Percentiles rank a stretch among this genome's conserved stretches.
phyloP scores from a whole-genome alignment of 2,113 vertebrate genomes.

The Myiozetetes cayanensis region DNA sequence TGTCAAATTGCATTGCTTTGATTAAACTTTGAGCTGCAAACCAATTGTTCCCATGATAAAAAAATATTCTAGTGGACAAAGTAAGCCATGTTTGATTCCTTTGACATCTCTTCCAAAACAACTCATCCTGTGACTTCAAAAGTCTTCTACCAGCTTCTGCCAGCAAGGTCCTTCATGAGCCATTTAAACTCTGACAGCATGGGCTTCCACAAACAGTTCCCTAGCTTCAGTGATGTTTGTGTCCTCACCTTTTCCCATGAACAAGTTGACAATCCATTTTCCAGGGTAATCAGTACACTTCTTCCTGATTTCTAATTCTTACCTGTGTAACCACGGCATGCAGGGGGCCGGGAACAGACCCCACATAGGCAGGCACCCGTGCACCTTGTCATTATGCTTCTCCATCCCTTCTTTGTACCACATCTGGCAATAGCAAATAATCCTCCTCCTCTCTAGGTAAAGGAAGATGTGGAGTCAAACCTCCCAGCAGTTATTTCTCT shows the following conservation, averaged over 20 bases:
- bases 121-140: neutral
- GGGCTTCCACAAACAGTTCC: neutral
- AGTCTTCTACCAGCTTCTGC: neutral
- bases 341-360: fast-evolving
- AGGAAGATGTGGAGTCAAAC: neutral
- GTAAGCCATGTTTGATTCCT: neutral
- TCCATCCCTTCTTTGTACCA: neutral
- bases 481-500: neutral
- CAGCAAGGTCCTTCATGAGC: neutral
- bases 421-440: neutral
- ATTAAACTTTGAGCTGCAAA: neutral
- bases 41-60: neutral
- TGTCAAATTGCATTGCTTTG: neutral
- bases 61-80: neutral
- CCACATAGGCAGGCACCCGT: fast-evolving
- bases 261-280: neutral
- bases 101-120: neutral
- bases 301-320: neutral
- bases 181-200: neutral
- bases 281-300: neutral
- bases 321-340: neutral
- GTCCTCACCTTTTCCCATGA: neutral
- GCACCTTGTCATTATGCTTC: neutral
- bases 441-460: neutral
- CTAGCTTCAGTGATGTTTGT: neutral